These are phyloP conservation scores for Drosophila suboccidentalis DNA, from an alignment of 2,888 invertebrate species.

Conservation along the genomic window DNA sequence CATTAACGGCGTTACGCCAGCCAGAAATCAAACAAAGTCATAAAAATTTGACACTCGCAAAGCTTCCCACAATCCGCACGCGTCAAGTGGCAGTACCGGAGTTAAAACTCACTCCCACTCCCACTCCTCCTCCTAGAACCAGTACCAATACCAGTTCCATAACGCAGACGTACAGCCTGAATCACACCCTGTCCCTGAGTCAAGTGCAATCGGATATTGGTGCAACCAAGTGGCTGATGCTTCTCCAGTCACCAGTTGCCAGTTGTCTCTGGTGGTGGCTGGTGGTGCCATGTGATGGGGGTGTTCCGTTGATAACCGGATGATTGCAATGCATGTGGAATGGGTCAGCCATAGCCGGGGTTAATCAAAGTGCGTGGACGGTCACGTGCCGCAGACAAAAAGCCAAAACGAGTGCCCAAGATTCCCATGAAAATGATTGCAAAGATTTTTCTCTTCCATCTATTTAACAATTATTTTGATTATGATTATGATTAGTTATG, in stretches of 20 bases:
- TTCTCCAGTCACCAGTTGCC: slow-evolving; percentile 3
- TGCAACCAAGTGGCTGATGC: slow-evolving; percentile 45
- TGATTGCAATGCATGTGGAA: slow-evolving; percentile 29
- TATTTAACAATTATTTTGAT: slow-evolving; percentile 70
- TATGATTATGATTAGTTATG: slow-evolving; percentile 75
- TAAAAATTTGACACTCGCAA: slow-evolving; percentile 79
- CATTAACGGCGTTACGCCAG: slow-evolving; percentile 74
- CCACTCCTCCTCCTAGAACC: slow-evolving; percentile 5
- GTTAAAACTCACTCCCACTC: neutral
- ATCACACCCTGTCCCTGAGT: slow-evolving; percentile 9
- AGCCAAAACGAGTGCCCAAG: slow-evolving; percentile 46
- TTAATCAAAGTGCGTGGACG: slow-evolving; percentile 82
- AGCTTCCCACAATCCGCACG: slow-evolving; percentile 76
- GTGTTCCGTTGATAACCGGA: slow-evolving; percentile 36
- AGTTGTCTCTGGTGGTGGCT: slow-evolving; percentile 40
- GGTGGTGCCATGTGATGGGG: slow-evolving; percentile 14
- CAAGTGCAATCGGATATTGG: slow-evolving; percentile 75
- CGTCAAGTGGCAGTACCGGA: slow-evolving; percentile 58
- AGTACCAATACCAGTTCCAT: neutral
- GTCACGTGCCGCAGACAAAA: slow-evolving; percentile 75
- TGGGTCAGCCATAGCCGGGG: slow-evolving; percentile 21
- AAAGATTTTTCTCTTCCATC: slow-evolving; percentile 60
- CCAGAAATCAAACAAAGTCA: slow-evolving; percentile 80
- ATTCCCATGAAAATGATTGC: slow-evolving; percentile 69
- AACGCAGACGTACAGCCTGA: neutral